Evolutionary conservation across 2,797 vertebrate species (phyloP), one percentile per base, ranked within the genome.

Genomic region (Oreochromis mossambicus): DNA sequence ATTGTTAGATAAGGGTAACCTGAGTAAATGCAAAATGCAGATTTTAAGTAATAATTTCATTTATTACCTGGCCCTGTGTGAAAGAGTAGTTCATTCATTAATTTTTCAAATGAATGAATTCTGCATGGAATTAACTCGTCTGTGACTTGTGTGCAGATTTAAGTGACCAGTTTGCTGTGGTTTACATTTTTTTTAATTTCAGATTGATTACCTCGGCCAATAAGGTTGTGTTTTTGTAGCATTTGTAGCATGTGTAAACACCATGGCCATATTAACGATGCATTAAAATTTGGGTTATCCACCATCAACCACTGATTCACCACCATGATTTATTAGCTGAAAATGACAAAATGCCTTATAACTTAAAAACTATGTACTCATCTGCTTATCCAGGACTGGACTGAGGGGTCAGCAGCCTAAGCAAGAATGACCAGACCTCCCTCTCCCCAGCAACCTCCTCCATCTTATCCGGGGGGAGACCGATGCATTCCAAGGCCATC

Each of bases 331-430:
- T 58, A 32, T 58, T 19, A 10, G 15, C 26, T 1, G 55, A 58
- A 58, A 58, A 10, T 58, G 14, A 58, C 26, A 58, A 58, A 58
- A 58, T 58, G 26, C 26, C 26, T 58, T 32, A 32, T 58, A 32
- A 32, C 55, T 58, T 58, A 58, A 58, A 58, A 58, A 32, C 55
- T 17, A 58, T 58, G 26, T 58, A 58, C 8, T 58, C 26, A 58
- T 41, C 13, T 9, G 63, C n/a, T 68, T 24, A 68, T 43, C 38
- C 38, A 6, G 3, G n/a, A 21, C 36, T 41, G 34, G 34, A n/a
- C 36, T 11, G 4, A 13, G 29, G 58, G 58, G 34, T n/a, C 61
- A 66, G 11, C 34, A 66, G 61, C 61, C 61, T 66, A 66, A 38
- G 34, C 19, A 66, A 34, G n/a, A 19, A 38, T 38, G 34, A 11